phyloP scores from a whole-genome alignment of 37 sponge, comb jelly and placozoan species.

The Cliona cf. orientalis region DNA sequence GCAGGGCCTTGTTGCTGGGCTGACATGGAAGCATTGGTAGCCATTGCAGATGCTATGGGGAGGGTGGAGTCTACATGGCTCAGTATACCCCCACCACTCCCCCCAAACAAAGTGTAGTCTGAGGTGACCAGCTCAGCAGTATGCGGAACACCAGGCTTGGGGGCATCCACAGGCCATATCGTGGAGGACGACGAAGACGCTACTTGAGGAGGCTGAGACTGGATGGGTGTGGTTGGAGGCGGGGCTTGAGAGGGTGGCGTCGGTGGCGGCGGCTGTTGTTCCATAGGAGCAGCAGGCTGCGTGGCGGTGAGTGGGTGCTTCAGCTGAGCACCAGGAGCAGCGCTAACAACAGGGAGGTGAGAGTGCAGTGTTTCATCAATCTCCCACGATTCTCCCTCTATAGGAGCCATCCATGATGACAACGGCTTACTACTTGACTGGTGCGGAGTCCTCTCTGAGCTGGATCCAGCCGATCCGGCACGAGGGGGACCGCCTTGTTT shows the following conservation, averaged over 20 bases:
- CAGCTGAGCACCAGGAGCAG: constrained; percentile 59
- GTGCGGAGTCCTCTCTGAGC: not conserved
- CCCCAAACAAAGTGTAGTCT: not conserved
- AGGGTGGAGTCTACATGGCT: not conserved
- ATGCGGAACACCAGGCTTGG: constrained; percentile 19
- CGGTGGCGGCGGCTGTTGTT: not conserved
- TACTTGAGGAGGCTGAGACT: not conserved
- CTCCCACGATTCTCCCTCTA: not conserved
- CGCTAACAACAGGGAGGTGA: not conserved
- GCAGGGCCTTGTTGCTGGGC: no score
- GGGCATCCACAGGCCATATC: not conserved
- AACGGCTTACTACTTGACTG: not conserved
- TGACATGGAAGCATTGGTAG: not conserved
- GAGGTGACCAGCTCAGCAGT: constrained; percentile 24
- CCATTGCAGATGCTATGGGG: not conserved
- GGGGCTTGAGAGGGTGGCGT: not conserved
- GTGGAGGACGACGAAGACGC: not conserved
- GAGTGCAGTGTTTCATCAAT: not conserved
- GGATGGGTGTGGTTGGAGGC: not conserved
- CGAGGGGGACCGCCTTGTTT: not conserved
- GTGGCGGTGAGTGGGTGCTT: not conserved
- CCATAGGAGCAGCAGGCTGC: not conserved
- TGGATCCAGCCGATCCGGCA: not conserved
- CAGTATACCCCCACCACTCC: not conserved
- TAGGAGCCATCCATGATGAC: constrained; percentile 10